A percentile compares a stretch with the other conserved stretches of the same genome.
phyloP scores from a whole-genome alignment of 2,888 invertebrate species.

The Corbicula japonica region DNA sequence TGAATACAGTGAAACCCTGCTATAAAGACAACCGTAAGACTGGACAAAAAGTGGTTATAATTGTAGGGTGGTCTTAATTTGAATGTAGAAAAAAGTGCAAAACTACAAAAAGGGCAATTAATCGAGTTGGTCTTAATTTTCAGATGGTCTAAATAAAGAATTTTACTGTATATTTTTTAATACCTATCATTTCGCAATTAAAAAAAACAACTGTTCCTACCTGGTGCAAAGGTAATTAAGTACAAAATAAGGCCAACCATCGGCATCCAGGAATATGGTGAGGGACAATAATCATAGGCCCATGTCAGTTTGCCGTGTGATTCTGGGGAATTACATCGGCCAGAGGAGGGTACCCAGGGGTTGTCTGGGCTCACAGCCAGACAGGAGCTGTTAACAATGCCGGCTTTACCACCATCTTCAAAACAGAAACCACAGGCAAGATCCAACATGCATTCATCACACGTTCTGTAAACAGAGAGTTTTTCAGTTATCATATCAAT shows the following conservation, averaged over 20 bases:
- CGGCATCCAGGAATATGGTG: conserved; percentile 86
- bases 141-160: too few relatives aligned
- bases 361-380: conserved; percentile 81
- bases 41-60: too few relatives aligned
- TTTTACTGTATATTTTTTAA: too few relatives aligned
- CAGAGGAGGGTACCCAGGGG: conserved; percentile 79
- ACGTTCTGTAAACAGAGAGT: conserved; percentile 60
- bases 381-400: conserved; percentile 84
- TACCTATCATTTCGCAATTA: too few relatives aligned
- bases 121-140: too few relatives aligned
- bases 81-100: too few relatives aligned
- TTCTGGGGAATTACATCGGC: conserved; percentile 81
- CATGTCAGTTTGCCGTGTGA: conserved; percentile 79
- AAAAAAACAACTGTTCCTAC: conserved; percentile 64
- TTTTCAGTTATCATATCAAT: too few relatives aligned
- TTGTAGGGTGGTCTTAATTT: too few relatives aligned
- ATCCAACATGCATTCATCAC: conserved; percentile 86
- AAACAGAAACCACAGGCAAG: conserved; percentile 88
- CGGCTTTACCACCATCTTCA: conserved; percentile 68
- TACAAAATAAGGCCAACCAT: conserved; percentile 87
- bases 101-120: too few relatives aligned
- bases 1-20: too few relatives aligned
- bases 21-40: too few relatives aligned
- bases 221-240: conserved; percentile 87
- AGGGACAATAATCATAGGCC: conserved; percentile 87